Conservation (phyloP, 2,888 invertebrate species). For the Petrophora chlorosata region DNA sequence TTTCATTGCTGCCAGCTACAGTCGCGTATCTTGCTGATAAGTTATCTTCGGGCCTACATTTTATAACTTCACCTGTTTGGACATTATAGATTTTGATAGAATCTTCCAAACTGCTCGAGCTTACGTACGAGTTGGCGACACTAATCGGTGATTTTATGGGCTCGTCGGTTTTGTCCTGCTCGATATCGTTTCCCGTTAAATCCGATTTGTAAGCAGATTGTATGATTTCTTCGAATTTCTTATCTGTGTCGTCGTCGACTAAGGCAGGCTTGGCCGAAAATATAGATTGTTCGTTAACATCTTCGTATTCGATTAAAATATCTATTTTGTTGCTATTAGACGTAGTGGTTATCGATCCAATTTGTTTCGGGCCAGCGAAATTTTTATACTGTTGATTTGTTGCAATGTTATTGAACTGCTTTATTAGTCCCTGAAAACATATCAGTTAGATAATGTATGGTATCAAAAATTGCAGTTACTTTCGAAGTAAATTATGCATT, state of each 20-base stretch:
- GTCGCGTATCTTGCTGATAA: slow-evolving; percentile 68
- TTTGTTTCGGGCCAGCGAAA: slow-evolving; percentile 58
- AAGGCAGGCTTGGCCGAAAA: slow-evolving; percentile 66
- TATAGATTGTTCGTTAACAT: slow-evolving; percentile 56
- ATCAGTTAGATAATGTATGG: slow-evolving; percentile 40
- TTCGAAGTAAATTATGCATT: slow-evolving; percentile 9
- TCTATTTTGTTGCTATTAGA: slow-evolving; percentile 58
- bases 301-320: slow-evolving; percentile 75
- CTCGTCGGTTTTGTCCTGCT: slow-evolving; percentile 49
- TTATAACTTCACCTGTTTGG: slow-evolving; percentile 78
- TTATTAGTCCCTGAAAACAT: slow-evolving; percentile 77
- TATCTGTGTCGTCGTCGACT: slow-evolving; percentile 69
- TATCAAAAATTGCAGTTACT: slow-evolving; percentile 4
- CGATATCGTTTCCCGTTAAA: slow-evolving; percentile 43
- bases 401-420: slow-evolving; percentile 75
- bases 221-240: slow-evolving; percentile 71
- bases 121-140: slow-evolving; percentile 67
- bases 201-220: slow-evolving; percentile 57
- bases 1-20: slow-evolving; percentile 68
- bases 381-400: slow-evolving; percentile 70
- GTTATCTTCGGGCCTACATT: slow-evolving; percentile 77
- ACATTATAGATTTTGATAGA: slow-evolving; percentile 81
- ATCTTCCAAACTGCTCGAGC: slow-evolving; percentile 78
- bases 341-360: slow-evolving; percentile 61
- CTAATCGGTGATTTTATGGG: slow-evolving; percentile 64